phyloP scores from a whole-genome alignment of 2,113 vertebrate genomes.

The Chloroceryle aenea region DNA sequence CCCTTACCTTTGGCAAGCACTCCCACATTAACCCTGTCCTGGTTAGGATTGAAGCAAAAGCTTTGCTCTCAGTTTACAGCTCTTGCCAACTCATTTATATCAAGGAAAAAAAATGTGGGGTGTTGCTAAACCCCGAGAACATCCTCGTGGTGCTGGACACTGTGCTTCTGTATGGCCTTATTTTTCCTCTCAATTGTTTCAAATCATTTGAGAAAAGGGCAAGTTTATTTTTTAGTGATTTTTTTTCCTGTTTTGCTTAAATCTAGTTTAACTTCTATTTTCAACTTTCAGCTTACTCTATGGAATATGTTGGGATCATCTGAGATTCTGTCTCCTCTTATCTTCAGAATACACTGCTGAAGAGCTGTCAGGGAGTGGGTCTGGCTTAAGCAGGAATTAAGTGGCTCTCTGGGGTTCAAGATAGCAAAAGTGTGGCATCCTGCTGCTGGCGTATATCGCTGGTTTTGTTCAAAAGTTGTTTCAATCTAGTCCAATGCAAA shows the following conservation, averaged over 20 bases:
- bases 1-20: neutral
- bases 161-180: neutral
- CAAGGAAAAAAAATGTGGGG: neutral
- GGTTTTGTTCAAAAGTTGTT: neutral
- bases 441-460: neutral
- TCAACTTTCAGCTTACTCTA: neutral
- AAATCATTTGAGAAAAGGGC: neutral
- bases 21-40: neutral
- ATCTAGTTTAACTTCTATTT: neutral
- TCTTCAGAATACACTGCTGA: neutral
- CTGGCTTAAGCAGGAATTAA: neutral
- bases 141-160: neutral
- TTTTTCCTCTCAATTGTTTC: neutral
- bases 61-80: neutral
- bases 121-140: neutral
- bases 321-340: neutral
- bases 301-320: neutral
- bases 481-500: neutral
- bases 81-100: neutral
- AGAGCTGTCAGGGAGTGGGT: neutral
- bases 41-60: neutral
- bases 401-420: neutral
- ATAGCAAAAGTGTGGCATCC: accelerated
- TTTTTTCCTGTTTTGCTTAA: neutral
- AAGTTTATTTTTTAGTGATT: neutral